Evolutionary conservation across 1,140 invertebrate species (phyloP), one percentile per base, ranked within the genome.

Genomic region (Orussus abietinus): DNA sequence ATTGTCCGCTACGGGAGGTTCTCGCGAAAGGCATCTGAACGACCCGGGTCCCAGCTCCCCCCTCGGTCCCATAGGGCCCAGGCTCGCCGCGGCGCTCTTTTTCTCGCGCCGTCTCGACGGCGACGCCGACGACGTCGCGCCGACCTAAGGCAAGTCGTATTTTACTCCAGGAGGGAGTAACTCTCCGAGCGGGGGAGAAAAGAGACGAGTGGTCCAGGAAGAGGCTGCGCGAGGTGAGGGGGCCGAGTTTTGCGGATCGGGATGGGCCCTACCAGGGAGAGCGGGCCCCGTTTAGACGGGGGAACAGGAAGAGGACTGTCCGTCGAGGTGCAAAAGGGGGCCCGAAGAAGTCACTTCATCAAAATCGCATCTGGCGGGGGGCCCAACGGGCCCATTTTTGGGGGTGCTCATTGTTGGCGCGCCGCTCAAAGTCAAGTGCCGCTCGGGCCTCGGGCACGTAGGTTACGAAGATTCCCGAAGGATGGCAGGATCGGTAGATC

Each of bases 361-460:
- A 62, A 64, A 58, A 61, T 61, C 54, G 43, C 50, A 64, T 64
- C 51, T 52, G 45, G 45, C 38, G 39, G 46, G 44, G 42, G 45
- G 6, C 12, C 11, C 9, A 9, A 12, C 14, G 22, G 21, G 32
- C 28, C 44, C 47, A 53, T 59, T 55, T 48, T 62, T 36, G 38
- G 30, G 38, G 33, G 49, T 26, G 37, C n/a, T n/a, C 26, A 55
- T 59, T 58, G 49, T 59, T 45, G 40, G 33, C 38, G 42, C n/a
- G 41, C 33, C 42, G 28, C 51, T 55, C 42, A 53, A 57, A 66
- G 60, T 63, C 59, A 63, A 62, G 62, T 59, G 62, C 52, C 53
- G 57, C 46, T 45, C 22, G n/a, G n/a, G n/a, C n/a, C n/a, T n/a
- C n/a, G n/a, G n/a, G 40, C 38, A 53, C 22, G 3, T 44, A 43